phyloP scores from a whole-genome alignment of 2,113 vertebrate species.

The Leptocoma aspasia region DNA sequence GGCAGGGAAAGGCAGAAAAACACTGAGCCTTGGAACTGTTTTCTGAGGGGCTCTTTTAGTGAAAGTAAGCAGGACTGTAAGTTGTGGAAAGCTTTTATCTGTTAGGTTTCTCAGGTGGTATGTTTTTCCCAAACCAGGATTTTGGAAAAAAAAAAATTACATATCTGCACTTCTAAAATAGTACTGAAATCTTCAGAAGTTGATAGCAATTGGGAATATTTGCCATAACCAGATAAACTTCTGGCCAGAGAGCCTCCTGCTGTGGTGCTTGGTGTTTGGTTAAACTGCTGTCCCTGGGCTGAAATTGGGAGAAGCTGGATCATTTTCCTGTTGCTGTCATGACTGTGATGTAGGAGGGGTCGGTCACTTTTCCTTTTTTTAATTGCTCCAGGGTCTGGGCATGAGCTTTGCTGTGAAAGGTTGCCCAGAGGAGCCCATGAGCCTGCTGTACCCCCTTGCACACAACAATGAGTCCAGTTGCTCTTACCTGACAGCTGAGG shows the following conservation, averaged over 20 bases:
- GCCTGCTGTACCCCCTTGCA: background rate
- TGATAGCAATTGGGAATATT: background rate
- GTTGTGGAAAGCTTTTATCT: background rate
- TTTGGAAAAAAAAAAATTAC: background rate
- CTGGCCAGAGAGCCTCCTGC: background rate
- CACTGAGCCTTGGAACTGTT: background rate
- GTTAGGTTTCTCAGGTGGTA: background rate
- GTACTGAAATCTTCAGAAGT: background rate
- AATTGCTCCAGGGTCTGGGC: background rate
- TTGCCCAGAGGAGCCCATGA: background rate
- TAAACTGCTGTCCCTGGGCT: background rate
- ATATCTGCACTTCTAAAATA: background rate
- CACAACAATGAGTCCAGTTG: background rate
- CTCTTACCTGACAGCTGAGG: background rate
- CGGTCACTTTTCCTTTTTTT: background rate
- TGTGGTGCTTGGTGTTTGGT: background rate
- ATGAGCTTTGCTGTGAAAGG: background rate
- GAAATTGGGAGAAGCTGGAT: background rate
- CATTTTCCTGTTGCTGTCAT: background rate
- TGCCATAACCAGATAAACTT: background rate
- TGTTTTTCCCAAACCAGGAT: accelerated
- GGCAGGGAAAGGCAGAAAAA: background rate
- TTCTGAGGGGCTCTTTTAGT: background rate
- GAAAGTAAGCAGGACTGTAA: background rate
- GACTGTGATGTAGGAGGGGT: accelerated